A percentile compares a stretch with the other conserved stretches of the same genome.
These are phyloP conservation scores for Lasius platythorax DNA, from an alignment of 2,888 invertebrate genomes.

Conservation along the genomic window DNA sequence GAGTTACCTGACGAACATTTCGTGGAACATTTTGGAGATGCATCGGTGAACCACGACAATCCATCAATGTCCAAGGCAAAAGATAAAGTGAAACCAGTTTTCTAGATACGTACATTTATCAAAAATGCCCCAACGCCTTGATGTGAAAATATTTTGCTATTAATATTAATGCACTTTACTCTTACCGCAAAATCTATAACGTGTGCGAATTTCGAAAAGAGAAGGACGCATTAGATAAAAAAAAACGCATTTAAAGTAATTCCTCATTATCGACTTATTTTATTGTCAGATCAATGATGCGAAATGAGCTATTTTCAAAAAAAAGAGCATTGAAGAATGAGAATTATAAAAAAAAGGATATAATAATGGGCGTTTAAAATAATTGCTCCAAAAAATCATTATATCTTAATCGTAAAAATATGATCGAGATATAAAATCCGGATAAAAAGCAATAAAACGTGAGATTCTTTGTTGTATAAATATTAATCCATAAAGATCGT, in stretches of 20 bases:
- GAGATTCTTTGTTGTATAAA: neutral
- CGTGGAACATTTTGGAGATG: constrained; percentile 45
- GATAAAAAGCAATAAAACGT: neutral
- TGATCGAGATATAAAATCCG: neutral
- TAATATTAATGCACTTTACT: constrained; percentile 53
- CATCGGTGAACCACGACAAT: constrained; percentile 53
- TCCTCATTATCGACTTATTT: constrained; percentile 45
- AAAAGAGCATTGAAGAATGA: neutral
- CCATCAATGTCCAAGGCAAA: constrained; percentile 60
- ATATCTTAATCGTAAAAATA: neutral
- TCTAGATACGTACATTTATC: constrained; percentile 50
- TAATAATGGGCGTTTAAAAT: neutral
- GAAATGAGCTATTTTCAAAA: constrained; percentile 11
- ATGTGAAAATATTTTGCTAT: constrained; percentile 51
- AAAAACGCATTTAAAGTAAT: constrained; percentile 25
- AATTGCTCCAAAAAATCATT: neutral
- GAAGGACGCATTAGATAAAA: constrained; percentile 1
- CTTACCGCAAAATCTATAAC: constrained; percentile 11
- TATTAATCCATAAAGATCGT: neutral
- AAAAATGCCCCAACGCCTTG: constrained; percentile 41
- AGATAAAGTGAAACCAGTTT: constrained; percentile 58
- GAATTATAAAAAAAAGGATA: neutral
- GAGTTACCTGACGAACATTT: constrained; percentile 48
- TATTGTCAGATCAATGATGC: constrained; percentile 33
- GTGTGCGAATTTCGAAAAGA: constrained; percentile 26